phyloP scores from a whole-genome alignment of 1,140 invertebrate species.

The Ceratina japonica region DNA sequence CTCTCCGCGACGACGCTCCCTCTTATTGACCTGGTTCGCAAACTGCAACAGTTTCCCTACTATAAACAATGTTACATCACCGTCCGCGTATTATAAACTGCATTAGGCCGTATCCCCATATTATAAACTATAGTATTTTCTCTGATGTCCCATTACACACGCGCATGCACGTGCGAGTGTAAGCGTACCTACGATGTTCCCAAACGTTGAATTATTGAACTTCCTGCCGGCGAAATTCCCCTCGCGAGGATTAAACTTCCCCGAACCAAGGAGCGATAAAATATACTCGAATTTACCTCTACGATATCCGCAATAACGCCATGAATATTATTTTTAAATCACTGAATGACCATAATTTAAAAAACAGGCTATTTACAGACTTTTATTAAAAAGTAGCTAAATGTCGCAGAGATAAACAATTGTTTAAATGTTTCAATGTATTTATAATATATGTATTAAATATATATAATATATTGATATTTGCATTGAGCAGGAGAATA shows the following conservation, averaged over 20 bases:
- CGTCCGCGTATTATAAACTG: background rate
- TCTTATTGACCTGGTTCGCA: background rate
- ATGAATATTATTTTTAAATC: background rate
- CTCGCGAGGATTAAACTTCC: background rate
- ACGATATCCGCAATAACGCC: background rate
- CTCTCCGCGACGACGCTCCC: background rate
- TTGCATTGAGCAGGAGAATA: background rate
- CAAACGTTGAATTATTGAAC: slow-evolving; percentile 3
- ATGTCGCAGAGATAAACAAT: no score
- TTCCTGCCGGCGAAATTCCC: background rate
- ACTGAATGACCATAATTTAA: background rate
- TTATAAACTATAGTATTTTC: background rate
- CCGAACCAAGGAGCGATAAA: background rate
- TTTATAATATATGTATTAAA: no score
- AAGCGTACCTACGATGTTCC: no score
- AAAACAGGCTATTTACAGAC: no score
- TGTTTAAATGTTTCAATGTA: no score
- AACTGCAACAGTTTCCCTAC: background rate
- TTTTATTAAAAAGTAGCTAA: no score
- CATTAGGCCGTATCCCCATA: background rate
- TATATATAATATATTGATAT: no score
- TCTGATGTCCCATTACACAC: background rate
- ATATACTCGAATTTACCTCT: background rate
- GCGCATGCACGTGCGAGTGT: no score
- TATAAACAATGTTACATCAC: slow-evolving; percentile 3